Evolutionary conservation across 2,797 vertebrate genomes (phyloP), one percentile per base, ranked within the genome.

Genomic region (Pagetopsis macropterus): DNA sequence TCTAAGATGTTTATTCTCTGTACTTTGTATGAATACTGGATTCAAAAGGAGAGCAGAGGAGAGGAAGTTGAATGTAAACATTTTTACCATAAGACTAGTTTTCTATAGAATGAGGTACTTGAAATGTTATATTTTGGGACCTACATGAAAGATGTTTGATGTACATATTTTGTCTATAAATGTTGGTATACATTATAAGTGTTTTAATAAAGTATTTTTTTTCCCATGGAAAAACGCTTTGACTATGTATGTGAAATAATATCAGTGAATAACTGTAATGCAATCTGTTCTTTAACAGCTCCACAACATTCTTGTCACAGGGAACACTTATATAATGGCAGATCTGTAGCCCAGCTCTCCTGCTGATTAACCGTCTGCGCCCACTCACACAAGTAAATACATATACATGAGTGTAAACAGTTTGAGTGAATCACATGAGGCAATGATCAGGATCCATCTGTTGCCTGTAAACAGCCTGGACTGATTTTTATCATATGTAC

Each of bases 91-190:
- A 95, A 93, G 90, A 96, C 84, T 93, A 93, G 94, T 96, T 97
- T 97, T 97, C 95, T 97, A 96, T 92, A 87, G 95, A 96, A 95
- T 96, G 96, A 96, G 96, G 96, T 97, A 97, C 95, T 96, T 94
- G 86, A 96, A 96, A 96, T 98, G 96, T 96, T 96, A 89, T 98
- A 97, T 98, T 98, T 98, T 96, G 95, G 96, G 96, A 94, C 96
- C 88, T 96, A 96, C 93, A 91, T 92, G 94, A 94, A 96, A 95
- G 96, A 95, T 95, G 94, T 94, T 96, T 94, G 94, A 94, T 98
- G 96, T 98, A 98, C 94, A 98, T 98, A 98, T 97, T 98, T 98
- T 98, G 96, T 96, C 95, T 95, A 95, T 93, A 94, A 91, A 94
- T 96, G 96, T 98, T 96, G 95, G 95, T 95, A 96, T 96, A 95